Conservation (phyloP, 35 echinoderm and acorn worm genomes). For the Stichopus chloronotus region DNA sequence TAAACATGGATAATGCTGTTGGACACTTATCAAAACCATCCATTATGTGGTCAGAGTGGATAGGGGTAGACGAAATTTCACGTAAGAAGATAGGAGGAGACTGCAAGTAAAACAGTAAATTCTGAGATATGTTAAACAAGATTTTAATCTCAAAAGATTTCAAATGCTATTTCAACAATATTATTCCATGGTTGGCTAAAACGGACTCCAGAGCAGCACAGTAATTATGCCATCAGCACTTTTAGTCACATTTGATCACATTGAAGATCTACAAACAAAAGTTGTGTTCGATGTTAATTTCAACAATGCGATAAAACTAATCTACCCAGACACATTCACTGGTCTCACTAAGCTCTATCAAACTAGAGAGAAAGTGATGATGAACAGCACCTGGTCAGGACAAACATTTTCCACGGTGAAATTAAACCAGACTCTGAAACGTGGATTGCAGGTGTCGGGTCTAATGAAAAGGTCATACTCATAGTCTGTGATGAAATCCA, state of each 20-base stretch:
- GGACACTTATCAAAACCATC: too few relatives aligned
- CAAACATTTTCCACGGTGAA: constrained; percentile 96
- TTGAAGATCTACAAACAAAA: neutral
- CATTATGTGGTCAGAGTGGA: too few relatives aligned
- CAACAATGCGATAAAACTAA: neutral
- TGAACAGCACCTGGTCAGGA: constrained; percentile 82
- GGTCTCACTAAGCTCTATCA: neutral
- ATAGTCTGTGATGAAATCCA: constrained; percentile 97
- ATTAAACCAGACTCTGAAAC: constrained; percentile 99
- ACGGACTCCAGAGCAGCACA: too few relatives aligned
- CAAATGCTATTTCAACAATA: too few relatives aligned
- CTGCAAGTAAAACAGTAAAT: too few relatives aligned
- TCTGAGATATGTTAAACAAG: too few relatives aligned
- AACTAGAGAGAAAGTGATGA: neutral
- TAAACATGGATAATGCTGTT: too few relatives aligned
- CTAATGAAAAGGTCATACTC: constrained; percentile 98
- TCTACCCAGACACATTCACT: neutral
- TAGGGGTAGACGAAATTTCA: too few relatives aligned
- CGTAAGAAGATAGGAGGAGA: too few relatives aligned
- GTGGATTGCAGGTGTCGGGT: constrained; percentile 95
- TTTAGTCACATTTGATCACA: neutral
- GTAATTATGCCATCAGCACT: too few relatives aligned
- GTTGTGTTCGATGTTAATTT: neutral
- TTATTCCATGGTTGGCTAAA: too few relatives aligned
- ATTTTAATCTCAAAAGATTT: too few relatives aligned